Conservation (phyloP, 2,113 vertebrate genomes). For the Malaclemys terrapin region DNA sequence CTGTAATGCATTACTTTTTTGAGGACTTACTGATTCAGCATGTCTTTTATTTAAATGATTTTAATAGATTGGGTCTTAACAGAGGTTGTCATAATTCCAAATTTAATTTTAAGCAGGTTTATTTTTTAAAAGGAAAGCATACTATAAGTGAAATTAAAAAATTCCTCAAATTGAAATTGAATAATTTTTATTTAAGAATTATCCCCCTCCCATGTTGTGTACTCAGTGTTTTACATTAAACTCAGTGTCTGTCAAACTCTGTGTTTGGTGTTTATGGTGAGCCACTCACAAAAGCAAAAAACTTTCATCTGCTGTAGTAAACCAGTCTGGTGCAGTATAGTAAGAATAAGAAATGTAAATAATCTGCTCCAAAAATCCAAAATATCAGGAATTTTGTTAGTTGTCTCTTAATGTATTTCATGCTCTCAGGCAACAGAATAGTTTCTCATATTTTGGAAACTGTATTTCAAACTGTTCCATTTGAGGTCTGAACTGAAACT, state of each 20-base stretch:
- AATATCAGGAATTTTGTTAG: background rate
- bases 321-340: background rate
- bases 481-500: background rate
- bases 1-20: background rate
- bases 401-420: background rate
- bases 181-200: background rate
- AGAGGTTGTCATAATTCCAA: background rate
- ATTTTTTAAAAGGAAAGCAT: background rate
- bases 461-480: background rate
- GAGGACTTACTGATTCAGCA: background rate
- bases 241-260: no score
- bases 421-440: background rate
- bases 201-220: background rate
- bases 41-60: background rate
- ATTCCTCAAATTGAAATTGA: background rate
- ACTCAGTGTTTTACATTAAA: background rate
- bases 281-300: background rate
- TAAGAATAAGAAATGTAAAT: background rate
- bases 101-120: background rate
- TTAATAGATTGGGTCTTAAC: background rate
- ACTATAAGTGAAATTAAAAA: background rate
- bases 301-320: background rate
- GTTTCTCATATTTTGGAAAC: background rate
- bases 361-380: background rate
- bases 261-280: background rate